phyloP scores from a whole-genome alignment of 30 jellyfish, hydroid and myxozoan species.

The Hydractinia echinata region DNA sequence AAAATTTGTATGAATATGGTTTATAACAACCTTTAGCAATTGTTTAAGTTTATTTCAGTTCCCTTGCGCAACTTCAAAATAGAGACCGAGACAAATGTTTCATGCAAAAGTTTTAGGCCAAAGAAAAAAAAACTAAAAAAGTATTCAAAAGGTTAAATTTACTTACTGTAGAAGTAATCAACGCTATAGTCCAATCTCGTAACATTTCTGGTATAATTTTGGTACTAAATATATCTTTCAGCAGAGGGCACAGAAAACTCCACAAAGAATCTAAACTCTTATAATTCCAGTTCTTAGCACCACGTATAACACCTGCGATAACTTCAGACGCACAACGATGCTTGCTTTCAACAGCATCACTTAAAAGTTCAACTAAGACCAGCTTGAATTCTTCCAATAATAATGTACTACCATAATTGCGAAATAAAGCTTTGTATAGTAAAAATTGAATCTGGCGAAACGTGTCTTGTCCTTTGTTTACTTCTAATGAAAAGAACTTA shows the following conservation, averaged over 20 bases:
- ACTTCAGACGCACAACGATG: slow-evolving; percentile 92
- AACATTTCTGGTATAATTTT: slow-evolving; percentile 64
- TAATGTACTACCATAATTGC: slow-evolving; percentile 54
- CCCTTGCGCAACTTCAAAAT: too few relatives aligned
- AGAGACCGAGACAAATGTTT: too few relatives aligned
- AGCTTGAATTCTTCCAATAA: slow-evolving; percentile 41
- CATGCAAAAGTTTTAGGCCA: slow-evolving; percentile 3
- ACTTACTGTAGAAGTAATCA: slow-evolving; percentile 83
- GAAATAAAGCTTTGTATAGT: slow-evolving; percentile 54
- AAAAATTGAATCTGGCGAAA: slow-evolving; percentile 39
- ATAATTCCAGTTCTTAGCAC: slow-evolving; percentile 78
- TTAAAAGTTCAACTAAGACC: slow-evolving; percentile 44
- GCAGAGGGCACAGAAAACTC: slow-evolving; percentile 52
- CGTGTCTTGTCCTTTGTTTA: slow-evolving; percentile 84
- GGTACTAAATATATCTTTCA: slow-evolving; percentile 43
- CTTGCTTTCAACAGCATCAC: slow-evolving; percentile 69
- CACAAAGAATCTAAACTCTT: slow-evolving; percentile 48
- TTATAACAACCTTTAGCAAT: too few relatives aligned
- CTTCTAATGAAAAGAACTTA: slow-evolving; percentile 67
- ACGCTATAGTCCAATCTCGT: slow-evolving; percentile 79
- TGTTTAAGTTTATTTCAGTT: too few relatives aligned
- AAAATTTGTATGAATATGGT: too few relatives aligned
- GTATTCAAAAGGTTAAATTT: neutral
- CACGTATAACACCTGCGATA: slow-evolving; percentile 85
- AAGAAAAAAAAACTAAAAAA: neutral